Percentiles rank a stretch among this genome's conserved stretches.
Conservation (phyloP, 2,113 vertebrate genomes). For the Hydropotes inermis region DNA sequence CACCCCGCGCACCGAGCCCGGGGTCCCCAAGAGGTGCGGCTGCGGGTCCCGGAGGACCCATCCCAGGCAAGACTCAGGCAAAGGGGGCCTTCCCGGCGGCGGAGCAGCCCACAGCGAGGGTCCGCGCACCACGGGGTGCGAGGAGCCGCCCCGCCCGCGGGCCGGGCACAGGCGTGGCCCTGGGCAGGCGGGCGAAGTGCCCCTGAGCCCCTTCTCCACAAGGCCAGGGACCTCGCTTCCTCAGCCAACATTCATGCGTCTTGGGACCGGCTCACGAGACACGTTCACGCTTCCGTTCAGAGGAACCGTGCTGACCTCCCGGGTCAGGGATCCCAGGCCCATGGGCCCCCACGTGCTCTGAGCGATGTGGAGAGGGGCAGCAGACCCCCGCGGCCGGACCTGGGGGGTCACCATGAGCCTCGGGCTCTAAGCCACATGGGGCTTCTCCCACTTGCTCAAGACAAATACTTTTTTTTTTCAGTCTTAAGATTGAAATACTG, state of each 20-base stretch:
- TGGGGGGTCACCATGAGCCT: rapidly evolving
- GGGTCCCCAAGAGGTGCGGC: constrained; percentile 50
- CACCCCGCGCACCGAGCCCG: constrained; percentile 39
- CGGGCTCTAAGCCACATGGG: rapidly evolving
- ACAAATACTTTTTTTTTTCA: background rate
- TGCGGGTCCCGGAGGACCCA: constrained; percentile 62
- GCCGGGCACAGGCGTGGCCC: background rate
- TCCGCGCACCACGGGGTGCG: constrained; percentile 50
- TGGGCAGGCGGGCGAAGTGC: background rate
- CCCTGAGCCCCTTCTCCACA: constrained; percentile 58
- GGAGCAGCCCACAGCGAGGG: constrained; percentile 65
- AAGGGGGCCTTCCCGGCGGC: background rate
- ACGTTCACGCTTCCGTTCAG: rapidly evolving
- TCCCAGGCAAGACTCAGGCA: background rate
- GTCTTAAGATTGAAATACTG: background rate
- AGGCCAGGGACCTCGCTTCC: background rate
- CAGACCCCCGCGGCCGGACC: rapidly evolving
- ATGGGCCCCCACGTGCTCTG: background rate
- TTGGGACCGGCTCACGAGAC: background rate
- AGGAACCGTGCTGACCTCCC: rapidly evolving
- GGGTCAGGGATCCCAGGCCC: background rate
- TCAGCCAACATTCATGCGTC: background rate
- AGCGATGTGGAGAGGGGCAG: background rate
- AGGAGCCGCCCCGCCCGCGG: background rate
- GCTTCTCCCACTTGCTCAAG: background rate